Evolutionary conservation across 2,797 vertebrate species (phyloP).

Genomic region (Florisuga fusca): DNA sequence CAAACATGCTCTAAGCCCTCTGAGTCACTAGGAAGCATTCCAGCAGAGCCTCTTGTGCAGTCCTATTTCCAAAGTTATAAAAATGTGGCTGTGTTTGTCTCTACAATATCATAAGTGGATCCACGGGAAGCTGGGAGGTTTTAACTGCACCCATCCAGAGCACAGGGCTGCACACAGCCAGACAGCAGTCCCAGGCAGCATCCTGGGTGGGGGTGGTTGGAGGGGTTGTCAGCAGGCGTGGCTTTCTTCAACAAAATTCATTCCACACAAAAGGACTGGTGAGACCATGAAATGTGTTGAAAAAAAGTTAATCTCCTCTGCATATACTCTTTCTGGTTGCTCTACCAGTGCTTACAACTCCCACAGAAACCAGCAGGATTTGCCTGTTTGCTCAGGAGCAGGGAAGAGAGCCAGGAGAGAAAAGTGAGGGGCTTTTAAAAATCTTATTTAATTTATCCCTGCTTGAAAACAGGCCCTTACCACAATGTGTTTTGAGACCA

Average conservation of each 20-base stretch:
- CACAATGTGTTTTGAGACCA: background rate
- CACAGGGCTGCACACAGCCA: fast-evolving
- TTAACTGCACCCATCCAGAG: background rate
- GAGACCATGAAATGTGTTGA: background rate
- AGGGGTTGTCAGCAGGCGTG: background rate
- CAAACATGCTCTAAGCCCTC: background rate
- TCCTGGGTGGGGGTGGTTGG: background rate
- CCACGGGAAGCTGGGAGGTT: background rate
- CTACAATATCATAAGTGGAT: background rate
- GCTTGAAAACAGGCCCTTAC: background rate
- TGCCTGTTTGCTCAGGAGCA: background rate
- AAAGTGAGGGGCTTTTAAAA: background rate
- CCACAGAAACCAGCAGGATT: background rate
- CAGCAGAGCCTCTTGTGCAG: background rate
- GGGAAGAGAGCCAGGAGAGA: background rate
- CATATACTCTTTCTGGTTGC: background rate
- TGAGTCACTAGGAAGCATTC: background rate
- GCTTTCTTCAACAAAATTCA: background rate
- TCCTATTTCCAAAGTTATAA: background rate
- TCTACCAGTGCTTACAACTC: background rate
- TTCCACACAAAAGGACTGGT: background rate
- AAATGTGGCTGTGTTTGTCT: background rate
- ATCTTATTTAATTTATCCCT: background rate
- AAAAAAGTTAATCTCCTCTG: background rate
- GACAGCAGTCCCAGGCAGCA: fast-evolving